Base-by-base conservation (phyloP, 1,140 invertebrate species). In the Propsilocerus akamusi region DNA sequence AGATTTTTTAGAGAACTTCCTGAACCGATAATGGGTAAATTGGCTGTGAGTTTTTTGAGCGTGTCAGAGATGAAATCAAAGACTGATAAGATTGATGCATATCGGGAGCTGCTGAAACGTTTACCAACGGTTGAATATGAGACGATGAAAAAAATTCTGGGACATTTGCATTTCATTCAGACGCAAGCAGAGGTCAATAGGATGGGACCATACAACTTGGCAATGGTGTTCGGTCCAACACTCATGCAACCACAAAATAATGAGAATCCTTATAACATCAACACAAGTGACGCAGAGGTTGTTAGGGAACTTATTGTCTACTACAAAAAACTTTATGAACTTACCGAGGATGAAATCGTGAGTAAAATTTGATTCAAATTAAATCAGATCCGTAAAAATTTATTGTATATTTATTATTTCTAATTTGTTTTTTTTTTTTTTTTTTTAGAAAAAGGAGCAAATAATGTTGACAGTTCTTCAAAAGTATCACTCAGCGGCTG, bases 171-270 rank as follows among this genome's bases (percentile, higher is more conserved):
- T 59, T 84, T 83, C 55, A 72, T 91, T n/a, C 76, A 77, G 53
- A 76, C 77, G 1, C 80, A 86, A 60, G 72, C 74, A 55, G 68
- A 77, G 4, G 75, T 75, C 47, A 90, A 90, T 61, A 71, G 80
- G 37, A 91, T 91, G 86, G 76, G 70, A 34, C 71, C 80, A 0
- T 76, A 81, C 46, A 91, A 89, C 63, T 66, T 90, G n/a, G 81
- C 85, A 5, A 74, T 84, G 1, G 77, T 89, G 32, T 89, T 85
- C 83, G 84, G 83, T 1, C 85, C 86, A 2, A 87, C 83, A 4
- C 64, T 89, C 37, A 78, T 89, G 74, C 81, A 82, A 12, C 26
- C 32, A 20, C 26, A 52, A 17, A 22, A 61, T 61, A 26, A 66
- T 61, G 53, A 56, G 61, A 49, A 57, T 57, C 53, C 60, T 64